phyloP scores from a whole-genome alignment of 2,797 vertebrate species.

The Adrianichthys oophorus region DNA sequence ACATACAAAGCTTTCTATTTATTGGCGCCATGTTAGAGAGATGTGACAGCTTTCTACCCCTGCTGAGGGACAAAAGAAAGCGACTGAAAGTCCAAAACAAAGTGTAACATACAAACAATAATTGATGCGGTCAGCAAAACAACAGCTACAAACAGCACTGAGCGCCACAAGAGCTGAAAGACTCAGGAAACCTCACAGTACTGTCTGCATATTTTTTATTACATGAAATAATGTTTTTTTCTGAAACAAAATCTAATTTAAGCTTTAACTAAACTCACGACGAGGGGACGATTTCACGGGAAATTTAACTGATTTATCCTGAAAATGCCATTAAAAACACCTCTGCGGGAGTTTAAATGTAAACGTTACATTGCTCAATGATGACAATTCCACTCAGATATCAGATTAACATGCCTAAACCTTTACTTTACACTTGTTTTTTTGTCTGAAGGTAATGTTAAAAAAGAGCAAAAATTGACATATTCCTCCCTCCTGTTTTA shows the following conservation, averaged over 20 bases:
- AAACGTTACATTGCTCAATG: neutral
- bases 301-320: neutral
- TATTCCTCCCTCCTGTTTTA: neutral
- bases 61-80: conserved; percentile 42
- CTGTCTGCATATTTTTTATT: neutral
- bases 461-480: conserved; percentile 6
- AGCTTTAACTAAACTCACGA: neutral
- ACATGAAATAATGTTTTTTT: neutral
- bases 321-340: conserved; percentile 13
- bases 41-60: conserved; percentile 35
- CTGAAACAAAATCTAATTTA: neutral
- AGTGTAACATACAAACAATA: conserved; percentile 34
- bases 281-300: neutral
- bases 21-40: conserved; percentile 66
- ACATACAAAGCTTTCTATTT: conserved; percentile 77
- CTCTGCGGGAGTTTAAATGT: neutral
- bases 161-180: conserved; percentile 28
- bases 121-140: conserved; percentile 33
- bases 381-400: neutral
- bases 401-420: neutral
- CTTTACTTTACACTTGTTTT: neutral
- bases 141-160: conserved; percentile 32
- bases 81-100: conserved; percentile 40
- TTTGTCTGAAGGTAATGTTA: neutral
- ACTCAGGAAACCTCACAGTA: conserved; percentile 9